Evolutionary conservation across 1,140 invertebrate species (phyloP), one percentile per base, ranked within the genome.

Genomic region (Steinernema khuongi): DNA sequence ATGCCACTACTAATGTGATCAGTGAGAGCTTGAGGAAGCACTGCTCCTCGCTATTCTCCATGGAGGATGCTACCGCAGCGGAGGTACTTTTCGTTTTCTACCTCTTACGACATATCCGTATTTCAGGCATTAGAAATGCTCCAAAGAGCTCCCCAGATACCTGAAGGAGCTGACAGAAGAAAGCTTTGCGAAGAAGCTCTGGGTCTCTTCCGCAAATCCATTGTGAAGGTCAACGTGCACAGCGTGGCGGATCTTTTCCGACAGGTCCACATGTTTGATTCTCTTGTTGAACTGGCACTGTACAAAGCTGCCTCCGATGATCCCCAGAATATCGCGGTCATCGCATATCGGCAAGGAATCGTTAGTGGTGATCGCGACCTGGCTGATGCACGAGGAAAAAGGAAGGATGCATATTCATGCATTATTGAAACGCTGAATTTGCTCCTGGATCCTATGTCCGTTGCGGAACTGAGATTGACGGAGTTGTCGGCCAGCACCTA

Each of bases 11-110:
- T 4, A 7, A 60, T 60, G 7, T 22, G 14, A 60, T 60, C 50
- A 60, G 50, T 22, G 50, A 22, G 19, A 60, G 50, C 26, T 26
- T 60, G 4, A 7, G 50, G 50, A 22, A 60, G 19, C 26, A 11
- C 19, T 60, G 50, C 19, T 26, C 50, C 14, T 60, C 50, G 4
- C 4, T 60, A 60, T 60, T 60, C 19, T 60, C 50, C 7, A 60
- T 60, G 50, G 50, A 60, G 4, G 50, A 60, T 60, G 50, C 50
- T 26, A 60, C 50, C 7, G 50, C 50, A n/a, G 50, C 50, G 7
- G 50, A 60, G 50, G 50, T 60, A 60, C 50, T 7, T 22, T 22
- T 7, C 50, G 19, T 60, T 60, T 60, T 60, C 26, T 4, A 4
- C 11, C 19, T 4, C 50, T 11, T 60, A n/a, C 4, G 22, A 60